phyloP scores from a whole-genome alignment of 2,113 vertebrate species.

The rat (Rattus norvegicus) region DNA sequence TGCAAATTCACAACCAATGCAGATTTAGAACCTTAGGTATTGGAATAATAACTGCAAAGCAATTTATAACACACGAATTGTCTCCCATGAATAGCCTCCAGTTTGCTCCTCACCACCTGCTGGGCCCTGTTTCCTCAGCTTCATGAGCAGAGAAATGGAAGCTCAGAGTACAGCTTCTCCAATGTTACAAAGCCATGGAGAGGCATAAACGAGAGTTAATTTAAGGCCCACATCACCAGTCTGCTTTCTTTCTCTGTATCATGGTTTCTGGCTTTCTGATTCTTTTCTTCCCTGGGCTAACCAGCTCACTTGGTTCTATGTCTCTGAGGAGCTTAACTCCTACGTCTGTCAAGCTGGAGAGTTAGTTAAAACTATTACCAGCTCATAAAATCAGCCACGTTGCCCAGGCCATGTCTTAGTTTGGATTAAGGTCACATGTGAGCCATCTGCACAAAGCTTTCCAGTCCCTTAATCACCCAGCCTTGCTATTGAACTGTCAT shows the following conservation, averaged over 20 bases:
- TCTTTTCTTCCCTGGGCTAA: neutral
- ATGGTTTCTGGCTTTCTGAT: neutral
- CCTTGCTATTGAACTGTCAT: neutral
- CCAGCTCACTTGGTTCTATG: neutral
- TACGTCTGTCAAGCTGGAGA: slow-evolving; percentile 23
- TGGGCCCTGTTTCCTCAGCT: slow-evolving; percentile 9
- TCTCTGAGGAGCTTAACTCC: neutral
- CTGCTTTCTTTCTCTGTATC: neutral
- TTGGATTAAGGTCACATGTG: neutral
- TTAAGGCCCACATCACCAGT: neutral
- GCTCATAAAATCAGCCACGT: neutral
- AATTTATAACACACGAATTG: neutral
- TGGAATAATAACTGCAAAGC: slow-evolving; percentile 11
- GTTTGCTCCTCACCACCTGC: neutral
- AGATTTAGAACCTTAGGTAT: slow-evolving; percentile 33
- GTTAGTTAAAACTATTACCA: slow-evolving; percentile 33
- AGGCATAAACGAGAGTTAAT: neutral
- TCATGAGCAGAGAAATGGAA: neutral
- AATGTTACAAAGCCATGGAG: neutral
- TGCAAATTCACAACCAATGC: neutral
- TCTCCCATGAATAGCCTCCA: neutral
- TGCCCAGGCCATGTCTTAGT: neutral
- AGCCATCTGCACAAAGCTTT: neutral
- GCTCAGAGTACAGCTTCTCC: neutral
- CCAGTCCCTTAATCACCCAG: neutral